Evolutionary conservation across 1,140 invertebrate genomes (phyloP).

Genomic region (Solenopsis invicta): DNA sequence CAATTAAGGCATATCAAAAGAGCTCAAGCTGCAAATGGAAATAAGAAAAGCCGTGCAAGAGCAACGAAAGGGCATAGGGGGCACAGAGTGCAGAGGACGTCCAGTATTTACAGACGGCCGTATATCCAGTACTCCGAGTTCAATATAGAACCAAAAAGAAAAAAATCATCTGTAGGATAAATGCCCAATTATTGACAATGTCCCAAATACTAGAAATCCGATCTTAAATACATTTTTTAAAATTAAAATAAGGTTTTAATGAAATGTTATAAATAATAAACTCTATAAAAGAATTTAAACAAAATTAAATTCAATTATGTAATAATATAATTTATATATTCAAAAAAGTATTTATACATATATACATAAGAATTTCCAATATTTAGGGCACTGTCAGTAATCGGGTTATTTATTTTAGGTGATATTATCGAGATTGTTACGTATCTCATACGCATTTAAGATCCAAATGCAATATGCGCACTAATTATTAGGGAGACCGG

Average conservation of each 20-base stretch:
- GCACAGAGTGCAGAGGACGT: constrained; percentile 37
- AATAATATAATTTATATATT: no score
- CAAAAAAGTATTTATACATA: no score
- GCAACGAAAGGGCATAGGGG: constrained; percentile 23
- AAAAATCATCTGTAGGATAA: not conserved
- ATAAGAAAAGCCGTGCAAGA: constrained; percentile 33
- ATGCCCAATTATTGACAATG: no score
- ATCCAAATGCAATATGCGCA: not conserved
- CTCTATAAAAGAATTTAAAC: no score
- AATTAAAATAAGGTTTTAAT: no score
- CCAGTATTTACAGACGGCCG: constrained; percentile 41
- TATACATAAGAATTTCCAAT: no score
- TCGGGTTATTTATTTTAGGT: no score
- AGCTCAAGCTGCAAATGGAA: constrained; percentile 38
- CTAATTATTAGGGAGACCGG: not conserved
- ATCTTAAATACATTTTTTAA: no score
- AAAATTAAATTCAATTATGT: no score
- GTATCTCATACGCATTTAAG: constrained; percentile 12
- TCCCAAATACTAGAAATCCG: no score
- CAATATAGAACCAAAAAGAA: constrained; percentile 44
- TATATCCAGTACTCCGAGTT: constrained; percentile 49
- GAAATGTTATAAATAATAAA: no score
- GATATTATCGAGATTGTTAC: constrained; percentile 58
- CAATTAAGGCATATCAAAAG: constrained; percentile 71
- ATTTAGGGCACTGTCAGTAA: no score